Percentiles rank a stretch among this genome's conserved stretches.
Evolutionary conservation across 1,140 invertebrate species (phyloP).

Genomic region (Bilobella aurantiaca): DNA sequence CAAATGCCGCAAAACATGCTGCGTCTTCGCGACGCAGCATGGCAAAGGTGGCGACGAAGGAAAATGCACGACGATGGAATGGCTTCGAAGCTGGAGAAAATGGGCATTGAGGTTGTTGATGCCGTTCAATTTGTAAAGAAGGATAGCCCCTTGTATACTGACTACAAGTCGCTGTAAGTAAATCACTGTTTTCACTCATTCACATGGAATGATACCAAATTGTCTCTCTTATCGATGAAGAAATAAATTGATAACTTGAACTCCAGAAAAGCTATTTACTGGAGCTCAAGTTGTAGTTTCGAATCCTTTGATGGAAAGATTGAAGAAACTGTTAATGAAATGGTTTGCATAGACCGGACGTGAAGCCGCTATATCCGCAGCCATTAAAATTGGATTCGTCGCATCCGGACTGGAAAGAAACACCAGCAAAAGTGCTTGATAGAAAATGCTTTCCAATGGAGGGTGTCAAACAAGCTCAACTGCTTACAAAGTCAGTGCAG

Average conservation of each 20-base stretch:
- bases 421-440: constrained; percentile 48
- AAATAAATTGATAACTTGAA: background rate
- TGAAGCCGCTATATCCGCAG: constrained; percentile 20
- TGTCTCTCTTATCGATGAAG: background rate
- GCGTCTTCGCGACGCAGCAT: constrained; percentile 15
- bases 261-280: no score
- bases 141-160: constrained; percentile 19
- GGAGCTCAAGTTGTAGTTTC: no score
- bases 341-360: constrained; percentile 20
- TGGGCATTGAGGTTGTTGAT: constrained; percentile 24
- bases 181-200: no score
- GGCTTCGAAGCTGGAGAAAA: background rate
- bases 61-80: background rate
- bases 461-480: constrained; percentile 59
- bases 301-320: no score
- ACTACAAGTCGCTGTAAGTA: constrained; percentile 28
- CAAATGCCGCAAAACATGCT: constrained; percentile 10
- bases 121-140: constrained; percentile 27
- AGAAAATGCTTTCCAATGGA: constrained; percentile 55
- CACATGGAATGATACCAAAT: no score
- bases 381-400: constrained; percentile 39
- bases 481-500: constrained; percentile 61
- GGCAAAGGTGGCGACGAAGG: constrained; percentile 20
- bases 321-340: no score
- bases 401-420: constrained; percentile 55